Conservation (phyloP, 1,140 invertebrate genomes). For the Bombus difficillimus region DNA sequence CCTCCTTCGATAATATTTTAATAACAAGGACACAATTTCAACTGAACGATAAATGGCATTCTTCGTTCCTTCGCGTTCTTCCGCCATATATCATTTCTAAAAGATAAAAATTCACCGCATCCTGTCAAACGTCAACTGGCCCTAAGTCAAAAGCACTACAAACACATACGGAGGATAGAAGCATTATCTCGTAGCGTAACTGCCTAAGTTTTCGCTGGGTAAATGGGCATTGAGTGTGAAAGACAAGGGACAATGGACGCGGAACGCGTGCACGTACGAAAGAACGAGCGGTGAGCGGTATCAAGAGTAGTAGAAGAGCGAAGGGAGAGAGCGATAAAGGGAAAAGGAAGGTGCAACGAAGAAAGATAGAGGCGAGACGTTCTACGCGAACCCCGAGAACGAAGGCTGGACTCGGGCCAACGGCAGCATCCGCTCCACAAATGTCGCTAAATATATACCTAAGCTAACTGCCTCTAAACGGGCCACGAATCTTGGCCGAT, state of each 20-base stretch:
- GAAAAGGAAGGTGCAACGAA: neutral
- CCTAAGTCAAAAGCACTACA: neutral
- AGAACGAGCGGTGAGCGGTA: neutral
- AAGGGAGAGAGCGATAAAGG: neutral
- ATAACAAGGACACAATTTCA: too few relatives aligned
- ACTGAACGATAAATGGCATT: too few relatives aligned
- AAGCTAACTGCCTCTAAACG: conserved; percentile 70
- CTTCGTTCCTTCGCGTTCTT: neutral
- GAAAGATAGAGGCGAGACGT: conserved; percentile 26
- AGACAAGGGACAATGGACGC: conserved; percentile 15
- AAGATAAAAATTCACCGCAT: neutral
- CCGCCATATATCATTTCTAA: too few relatives aligned
- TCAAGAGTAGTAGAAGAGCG: too few relatives aligned
- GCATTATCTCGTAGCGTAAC: conserved; percentile 25
- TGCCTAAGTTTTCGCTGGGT: conserved; percentile 11
- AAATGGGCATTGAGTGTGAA: neutral
- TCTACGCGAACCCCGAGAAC: conserved; percentile 44
- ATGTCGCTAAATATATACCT: conserved; percentile 78
- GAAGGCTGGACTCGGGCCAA: conserved; percentile 64
- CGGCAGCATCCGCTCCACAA: conserved; percentile 77
- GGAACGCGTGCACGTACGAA: conserved; percentile 1
- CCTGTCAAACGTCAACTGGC: neutral
- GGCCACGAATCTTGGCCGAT: conserved; percentile 64
- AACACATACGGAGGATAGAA: conserved; percentile 31
- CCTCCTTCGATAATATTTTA: too few relatives aligned